Evolutionary conservation across 2,113 vertebrate species (phyloP), one percentile per base, ranked within the genome.

Genomic region (Cebidichthys violaceus): DNA sequence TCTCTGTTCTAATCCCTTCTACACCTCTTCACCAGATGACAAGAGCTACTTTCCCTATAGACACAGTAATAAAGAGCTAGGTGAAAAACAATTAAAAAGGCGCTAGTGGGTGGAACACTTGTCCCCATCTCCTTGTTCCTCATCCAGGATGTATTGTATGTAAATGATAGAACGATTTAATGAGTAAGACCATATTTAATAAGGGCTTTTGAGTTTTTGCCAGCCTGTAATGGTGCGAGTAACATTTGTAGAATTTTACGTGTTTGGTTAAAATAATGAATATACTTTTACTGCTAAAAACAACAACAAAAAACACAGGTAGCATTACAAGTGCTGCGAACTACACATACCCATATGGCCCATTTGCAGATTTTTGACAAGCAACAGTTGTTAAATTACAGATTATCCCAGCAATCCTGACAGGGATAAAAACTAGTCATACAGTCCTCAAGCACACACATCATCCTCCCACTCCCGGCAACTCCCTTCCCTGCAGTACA

Each of bases 1-100:
- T 83, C 69, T 85, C 75, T 61, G 37, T 37, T 75, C 66, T 81
- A 86, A 85, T 90, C 76, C 86, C 76, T 73, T 85, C 80, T 61
- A 65, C 78, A 89, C 86, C 82, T 85, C 85, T 85, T 90, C 85
- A 84, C 79, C 79, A 86, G 79, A 86, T 86, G 89, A 93, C 90
- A 89, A 84, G 81, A 90, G 72, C 59, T 72, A 69, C 86, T 90
- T 74, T 90, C 82, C 74, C 75, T 80, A 64, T 75, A 84, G 86
- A 88, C 24, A 41, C 70, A 70, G 77, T 18, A 69, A 70, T 57
- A 83, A 62, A 55, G 81, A 81, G 82, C 50, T 6, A 41, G 70
- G 77, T 79, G 77, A 70, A 90, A 89, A 89, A 90, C 83, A 83
- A 83, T 91, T 85, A 90, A 87, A 89, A 77, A 74, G 1, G 18